phyloP scores from a whole-genome alignment of 2,797 vertebrate genomes.

The Pseudochirops corinnae region DNA sequence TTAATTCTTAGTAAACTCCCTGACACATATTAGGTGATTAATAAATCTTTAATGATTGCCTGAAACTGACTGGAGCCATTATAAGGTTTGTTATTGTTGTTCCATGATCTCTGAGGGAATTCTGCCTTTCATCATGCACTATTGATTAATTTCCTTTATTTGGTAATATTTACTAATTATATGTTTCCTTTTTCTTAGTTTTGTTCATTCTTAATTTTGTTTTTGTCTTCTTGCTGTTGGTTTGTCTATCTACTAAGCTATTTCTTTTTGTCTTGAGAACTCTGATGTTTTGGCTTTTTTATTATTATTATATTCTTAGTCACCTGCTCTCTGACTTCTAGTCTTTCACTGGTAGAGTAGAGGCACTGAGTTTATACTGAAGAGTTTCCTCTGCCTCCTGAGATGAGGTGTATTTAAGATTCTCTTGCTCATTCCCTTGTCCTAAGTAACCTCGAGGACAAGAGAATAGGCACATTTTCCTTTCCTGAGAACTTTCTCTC shows the following conservation, averaged over 20 bases:
- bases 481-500: not conserved
- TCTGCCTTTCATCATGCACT: not conserved
- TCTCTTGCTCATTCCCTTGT: not conserved
- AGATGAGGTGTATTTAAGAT: not conserved
- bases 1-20: not conserved
- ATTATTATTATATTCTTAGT: not conserved
- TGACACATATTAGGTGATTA: not conserved
- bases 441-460: not conserved
- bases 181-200: not conserved
- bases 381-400: not conserved
- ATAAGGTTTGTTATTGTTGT: not conserved
- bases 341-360: not conserved
- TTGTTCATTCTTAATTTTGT: not conserved
- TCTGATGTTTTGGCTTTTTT: not conserved
- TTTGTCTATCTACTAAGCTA: not conserved
- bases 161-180: not conserved
- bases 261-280: not conserved
- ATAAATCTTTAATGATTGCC: not conserved
- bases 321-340: not conserved
- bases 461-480: not conserved
- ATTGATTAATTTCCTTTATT: not conserved
- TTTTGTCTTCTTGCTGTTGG: conserved; percentile 25
- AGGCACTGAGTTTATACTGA: not conserved
- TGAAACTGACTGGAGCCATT: not conserved
- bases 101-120: not conserved